Base-by-base conservation (phyloP, 1,140 invertebrate species). In the Nylanderia fulva region DNA sequence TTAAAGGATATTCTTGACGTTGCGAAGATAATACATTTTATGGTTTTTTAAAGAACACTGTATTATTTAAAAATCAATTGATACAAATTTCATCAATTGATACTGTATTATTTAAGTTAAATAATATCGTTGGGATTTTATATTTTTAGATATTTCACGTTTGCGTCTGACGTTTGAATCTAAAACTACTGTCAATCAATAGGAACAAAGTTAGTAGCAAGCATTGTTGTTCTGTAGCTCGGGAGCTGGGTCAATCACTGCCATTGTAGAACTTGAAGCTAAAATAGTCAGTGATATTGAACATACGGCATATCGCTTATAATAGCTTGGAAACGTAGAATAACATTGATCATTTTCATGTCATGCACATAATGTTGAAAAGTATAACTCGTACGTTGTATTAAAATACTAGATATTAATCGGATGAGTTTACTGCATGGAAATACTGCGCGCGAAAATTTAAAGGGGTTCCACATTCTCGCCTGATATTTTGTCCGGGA, bases 1-100 rank as follows among this genome's bases (percentile, higher is more conserved):
- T 84, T 77, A 75, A 27, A 54, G 29, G 29, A 64, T 33, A 7
- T 29, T 77, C 36, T 54, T 74, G 74, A 85, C 45, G 60, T 74
- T 29, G 29, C 54, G 84, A n/a, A 39, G 24, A 60, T 58, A 9
- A 60, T 15, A 54, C 3, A 9, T 0, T 4, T 4, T 5, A 36
- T 3, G 1, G n/a, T 54, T 56, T 54, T 56, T 56, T 45, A 5
- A 2, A 58, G 29, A 71, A 71, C 8, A 18, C 6, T 24, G 6
- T 39, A n/a, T n/a, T n/a, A n/a, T n/a, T n/a, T n/a, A n/a, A n/a
- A n/a, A n/a, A n/a, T n/a, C n/a, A n/a, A n/a, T n/a, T n/a, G n/a
- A n/a, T n/a, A n/a, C n/a, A n/a, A n/a, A n/a, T n/a, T n/a, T n/a
- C n/a, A n/a, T n/a, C n/a, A n/a, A n/a, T n/a, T n/a, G n/a, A n/a